A percentile compares a stretch with the other conserved stretches of the same genome.
These are phyloP conservation scores for Hippocampus kuda DNA, from an alignment of 2,797 vertebrate genomes.

Conservation along the genomic window DNA sequence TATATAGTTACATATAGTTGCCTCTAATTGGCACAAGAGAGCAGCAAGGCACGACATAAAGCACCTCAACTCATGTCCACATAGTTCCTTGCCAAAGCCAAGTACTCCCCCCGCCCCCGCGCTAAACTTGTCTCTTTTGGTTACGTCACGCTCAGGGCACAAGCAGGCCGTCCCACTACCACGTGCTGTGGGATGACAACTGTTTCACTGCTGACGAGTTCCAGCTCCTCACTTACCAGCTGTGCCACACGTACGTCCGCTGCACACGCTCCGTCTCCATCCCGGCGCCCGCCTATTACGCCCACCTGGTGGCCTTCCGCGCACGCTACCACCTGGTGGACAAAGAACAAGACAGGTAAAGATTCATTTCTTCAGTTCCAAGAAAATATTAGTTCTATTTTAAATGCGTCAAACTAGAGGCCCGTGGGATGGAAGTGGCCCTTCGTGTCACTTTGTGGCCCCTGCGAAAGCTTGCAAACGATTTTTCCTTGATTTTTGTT, in stretches of 20 bases:
- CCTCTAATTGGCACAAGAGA: no score
- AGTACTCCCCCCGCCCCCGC: background rate
- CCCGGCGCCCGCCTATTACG: slow-evolving; percentile 96
- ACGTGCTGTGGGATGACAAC: slow-evolving; percentile 98
- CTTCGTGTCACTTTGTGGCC: no score
- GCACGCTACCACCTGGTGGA: slow-evolving; percentile 97
- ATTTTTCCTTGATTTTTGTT: no score
- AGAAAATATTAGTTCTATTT: background rate
- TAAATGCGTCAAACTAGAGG: no score
- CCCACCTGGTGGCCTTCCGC: slow-evolving; percentile 94
- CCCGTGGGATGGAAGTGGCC: no score
- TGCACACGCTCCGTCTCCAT: slow-evolving; percentile 97
- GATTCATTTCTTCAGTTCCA: background rate
- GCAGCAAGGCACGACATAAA: no score
- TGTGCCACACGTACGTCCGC: slow-evolving; percentile 98
- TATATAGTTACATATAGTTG: no score
- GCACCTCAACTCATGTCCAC: no score
- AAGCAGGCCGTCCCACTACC: slow-evolving; percentile 97
- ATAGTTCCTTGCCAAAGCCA: background rate
- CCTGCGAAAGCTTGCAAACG: no score
- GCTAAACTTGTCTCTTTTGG: background rate
- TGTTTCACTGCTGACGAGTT: slow-evolving; percentile 97
- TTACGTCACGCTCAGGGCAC: slow-evolving; percentile 72
- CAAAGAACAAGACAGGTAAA: slow-evolving; percentile 97
- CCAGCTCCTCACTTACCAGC: slow-evolving; percentile 98